These are phyloP conservation scores for Ferdinandea cuprea DNA, from an alignment of 2,888 invertebrate genomes.

Conservation along the genomic window DNA sequence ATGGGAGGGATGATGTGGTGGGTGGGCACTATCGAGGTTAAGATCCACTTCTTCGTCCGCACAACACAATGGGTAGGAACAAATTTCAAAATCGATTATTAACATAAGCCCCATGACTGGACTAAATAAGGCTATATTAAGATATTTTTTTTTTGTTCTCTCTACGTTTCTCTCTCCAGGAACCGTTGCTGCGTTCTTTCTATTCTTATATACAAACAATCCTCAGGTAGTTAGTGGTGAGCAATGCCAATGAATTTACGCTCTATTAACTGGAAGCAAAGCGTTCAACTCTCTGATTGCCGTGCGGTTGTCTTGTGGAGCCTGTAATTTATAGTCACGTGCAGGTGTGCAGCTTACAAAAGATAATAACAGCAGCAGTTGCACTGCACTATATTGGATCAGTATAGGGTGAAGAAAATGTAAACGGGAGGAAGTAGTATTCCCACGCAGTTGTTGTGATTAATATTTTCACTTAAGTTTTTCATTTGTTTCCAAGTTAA, in stretches of 20 bases:
- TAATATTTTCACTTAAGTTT: constrained; percentile 46
- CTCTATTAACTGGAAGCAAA: constrained; percentile 55
- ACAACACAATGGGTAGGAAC: constrained; percentile 20
- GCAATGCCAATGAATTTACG: constrained; percentile 59
- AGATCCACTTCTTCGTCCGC: constrained; percentile 13
- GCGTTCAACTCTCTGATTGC: background rate
- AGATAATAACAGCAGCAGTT: constrained; percentile 36
- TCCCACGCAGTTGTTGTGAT: constrained; percentile 36
- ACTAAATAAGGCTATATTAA: constrained; percentile 33
- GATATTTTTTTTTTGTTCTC: constrained; percentile 8
- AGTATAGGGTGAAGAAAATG: constrained; percentile 5
- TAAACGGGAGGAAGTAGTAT: constrained; percentile 16
- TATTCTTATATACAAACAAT: background rate
- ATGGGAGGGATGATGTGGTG: background rate
- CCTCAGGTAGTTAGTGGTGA: constrained; percentile 13
- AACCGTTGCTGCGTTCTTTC: background rate
- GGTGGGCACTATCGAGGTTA: constrained; percentile 13
- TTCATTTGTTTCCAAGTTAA: constrained; percentile 47
- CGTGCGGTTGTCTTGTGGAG: constrained; percentile 39
- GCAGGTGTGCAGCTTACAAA: constrained; percentile 53
- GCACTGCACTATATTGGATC: constrained; percentile 7
- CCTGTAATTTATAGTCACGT: constrained; percentile 62
- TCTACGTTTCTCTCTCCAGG: constrained; percentile 14
- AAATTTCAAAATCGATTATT: constrained; percentile 57
- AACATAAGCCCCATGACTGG: constrained; percentile 47